Base-by-base conservation (phyloP, 2,113 vertebrate species). In the Aegithalos caudatus region DNA sequence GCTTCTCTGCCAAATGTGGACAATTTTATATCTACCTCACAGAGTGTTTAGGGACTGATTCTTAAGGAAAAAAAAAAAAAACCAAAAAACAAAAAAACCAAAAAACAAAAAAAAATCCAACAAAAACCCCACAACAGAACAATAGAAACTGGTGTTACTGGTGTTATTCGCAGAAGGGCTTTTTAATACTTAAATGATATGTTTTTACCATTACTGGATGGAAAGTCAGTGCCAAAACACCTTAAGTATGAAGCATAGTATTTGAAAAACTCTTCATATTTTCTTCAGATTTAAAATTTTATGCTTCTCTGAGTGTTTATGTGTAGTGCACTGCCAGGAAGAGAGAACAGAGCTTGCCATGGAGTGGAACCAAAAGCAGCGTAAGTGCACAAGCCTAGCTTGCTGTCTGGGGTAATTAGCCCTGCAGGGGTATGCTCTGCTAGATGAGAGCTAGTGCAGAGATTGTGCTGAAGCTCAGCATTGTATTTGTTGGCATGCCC, bases 401-500 rank as follows among this genome's bases (percentile, higher is more conserved):
- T 61, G 60, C 71, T 80, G 0, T 73, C 70, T 66, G 88, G 90
- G 64, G 91, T 92, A 84, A 94, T 93, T 70, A 96, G 80, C 86
- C 80, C 86, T 93, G 91, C 72, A 78, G 88, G 56, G 51, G 67
- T 90, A 54, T 14, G 28, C 47, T 61, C 71, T 62, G 56, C 1
- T 14, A 86, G 91, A 81, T 74, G 79, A 16, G 83, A 86, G 64
- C 42, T 77, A 21, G 44, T 62, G 81, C 76, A 88, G 92, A 85
- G 86, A 90, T 51, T 83, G 71, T 51, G 70, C 54, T 94, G 57
- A 94, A 95, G 86, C 83, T 65, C 76, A 54, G 67, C 35, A 13
- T 81, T 92, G 76, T 84, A 60, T 95, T 90, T 97, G 90, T 83
- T 86, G 79, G 76, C 80, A 53, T 88, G 88, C 76, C 91, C 90